Percentiles rank a stretch among this genome's conserved stretches.
phyloP scores from a whole-genome alignment of 2,797 vertebrate genomes.

The Micrastur ruficollis region DNA sequence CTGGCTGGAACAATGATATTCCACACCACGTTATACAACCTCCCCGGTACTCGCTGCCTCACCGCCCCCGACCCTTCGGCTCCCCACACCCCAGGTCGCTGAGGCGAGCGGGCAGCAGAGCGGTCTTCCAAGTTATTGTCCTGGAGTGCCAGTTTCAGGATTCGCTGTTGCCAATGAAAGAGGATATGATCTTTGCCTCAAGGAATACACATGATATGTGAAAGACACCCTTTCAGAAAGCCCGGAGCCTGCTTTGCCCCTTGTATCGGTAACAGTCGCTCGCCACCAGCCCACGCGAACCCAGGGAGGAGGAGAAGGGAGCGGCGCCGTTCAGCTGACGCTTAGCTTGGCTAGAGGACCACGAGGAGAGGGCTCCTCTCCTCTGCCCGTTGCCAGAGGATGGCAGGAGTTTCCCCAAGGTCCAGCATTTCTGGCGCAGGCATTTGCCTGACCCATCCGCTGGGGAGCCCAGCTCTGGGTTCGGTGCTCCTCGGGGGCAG shows the following conservation, averaged over 20 bases:
- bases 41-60: background rate
- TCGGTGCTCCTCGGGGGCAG: background rate
- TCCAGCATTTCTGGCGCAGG: background rate
- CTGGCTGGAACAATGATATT: constrained; percentile 46
- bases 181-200: background rate
- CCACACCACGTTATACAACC: constrained; percentile 43
- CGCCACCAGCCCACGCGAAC: fast-evolving
- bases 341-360: background rate
- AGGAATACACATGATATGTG: background rate
- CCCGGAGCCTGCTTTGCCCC: background rate
- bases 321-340: fast-evolving
- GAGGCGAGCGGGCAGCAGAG: background rate
- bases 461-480: fast-evolving
- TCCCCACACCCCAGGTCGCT: background rate
- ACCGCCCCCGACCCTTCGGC: background rate
- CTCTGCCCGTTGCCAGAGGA: background rate
- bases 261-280: fast-evolving
- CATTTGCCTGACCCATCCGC: background rate
- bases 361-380: background rate
- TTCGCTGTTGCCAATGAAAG: background rate
- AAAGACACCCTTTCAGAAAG: background rate
- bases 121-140: background rate
- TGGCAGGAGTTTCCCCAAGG: background rate
- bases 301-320: background rate
- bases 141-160: background rate